A percentile compares a stretch with the other conserved stretches of the same genome.
Evolutionary conservation across 2,888 invertebrate genomes (phyloP).

Genomic region (Agrotis puta): DNA sequence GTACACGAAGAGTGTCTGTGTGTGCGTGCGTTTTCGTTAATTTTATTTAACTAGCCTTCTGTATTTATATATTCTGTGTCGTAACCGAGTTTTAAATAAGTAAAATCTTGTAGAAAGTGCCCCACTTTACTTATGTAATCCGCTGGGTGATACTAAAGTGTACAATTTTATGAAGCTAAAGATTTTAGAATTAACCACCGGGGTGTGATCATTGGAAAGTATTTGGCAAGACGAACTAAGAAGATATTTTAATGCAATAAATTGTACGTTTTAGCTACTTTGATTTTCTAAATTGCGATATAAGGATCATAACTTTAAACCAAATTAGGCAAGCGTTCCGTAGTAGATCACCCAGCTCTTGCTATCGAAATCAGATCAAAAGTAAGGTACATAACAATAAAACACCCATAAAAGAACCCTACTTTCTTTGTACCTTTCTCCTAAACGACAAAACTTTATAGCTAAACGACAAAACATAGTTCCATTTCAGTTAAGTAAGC

Average conservation of each 20-base stretch:
- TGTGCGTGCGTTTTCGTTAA: neutral
- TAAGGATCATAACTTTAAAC: too few species aligned
- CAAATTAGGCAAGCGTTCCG: too few species aligned
- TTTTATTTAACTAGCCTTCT: constrained; percentile 4
- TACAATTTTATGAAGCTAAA: constrained; percentile 35
- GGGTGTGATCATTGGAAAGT: constrained; percentile 26
- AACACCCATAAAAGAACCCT: neutral
- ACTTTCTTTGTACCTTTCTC: too few species aligned
- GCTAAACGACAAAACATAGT: neutral
- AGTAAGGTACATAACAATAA: neutral
- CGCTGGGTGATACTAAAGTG: constrained; percentile 40
- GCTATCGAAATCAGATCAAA: too few species aligned
- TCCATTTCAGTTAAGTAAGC: constrained; percentile 4
- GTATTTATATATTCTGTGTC: neutral
- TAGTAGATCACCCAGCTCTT: too few species aligned
- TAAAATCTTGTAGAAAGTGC: constrained; percentile 16
- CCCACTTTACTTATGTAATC: constrained; percentile 23
- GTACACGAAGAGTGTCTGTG: neutral
- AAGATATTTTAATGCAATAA: too few species aligned
- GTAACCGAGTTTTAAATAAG: constrained; percentile 23
- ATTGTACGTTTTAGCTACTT: too few species aligned
- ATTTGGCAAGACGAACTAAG: constrained; percentile 2
- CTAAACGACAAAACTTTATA: neutral
- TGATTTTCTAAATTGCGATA: too few species aligned
- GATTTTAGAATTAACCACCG: constrained; percentile 31